A percentile compares a stretch with the other conserved stretches of the same genome.
Evolutionary conservation across 2,888 invertebrate species (phyloP).

Genomic region (Lasioglossum malachurum): DNA sequence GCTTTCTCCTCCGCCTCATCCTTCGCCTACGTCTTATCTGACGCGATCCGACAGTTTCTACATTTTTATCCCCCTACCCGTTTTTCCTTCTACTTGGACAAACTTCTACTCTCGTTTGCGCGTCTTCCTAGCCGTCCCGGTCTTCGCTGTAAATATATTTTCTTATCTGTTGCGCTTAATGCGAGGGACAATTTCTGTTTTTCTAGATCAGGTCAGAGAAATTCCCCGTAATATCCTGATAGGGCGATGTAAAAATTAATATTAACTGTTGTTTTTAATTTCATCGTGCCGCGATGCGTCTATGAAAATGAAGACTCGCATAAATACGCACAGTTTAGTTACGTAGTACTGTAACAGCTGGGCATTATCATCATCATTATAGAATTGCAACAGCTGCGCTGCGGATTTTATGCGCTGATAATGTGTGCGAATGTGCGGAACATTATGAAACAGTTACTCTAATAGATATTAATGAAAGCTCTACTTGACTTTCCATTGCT

Average conservation of each 20-base stretch:
- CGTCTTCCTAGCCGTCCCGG: not conserved
- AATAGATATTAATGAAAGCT: not conserved
- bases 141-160: not conserved
- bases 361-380: not conserved
- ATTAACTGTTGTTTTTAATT: not conserved
- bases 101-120: not conserved
- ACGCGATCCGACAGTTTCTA: conserved; percentile 24
- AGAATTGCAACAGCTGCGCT: not conserved
- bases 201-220: not conserved
- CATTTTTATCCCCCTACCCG: not conserved
- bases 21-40: conserved; percentile 49
- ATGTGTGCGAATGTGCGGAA: not conserved
- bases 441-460: not conserved
- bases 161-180: not conserved
- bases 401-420: not conserved
- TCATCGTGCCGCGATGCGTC: not conserved
- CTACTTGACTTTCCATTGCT: not conserved
- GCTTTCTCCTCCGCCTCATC: conserved; percentile 38
- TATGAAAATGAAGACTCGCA: not conserved
- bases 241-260: too few relatives aligned
- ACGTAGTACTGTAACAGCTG: not conserved
- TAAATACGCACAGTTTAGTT: not conserved
- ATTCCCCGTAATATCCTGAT: too few relatives aligned
- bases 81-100: not conserved
- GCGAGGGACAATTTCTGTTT: not conserved